These are phyloP conservation scores for Lycophotia porphyrea DNA, from an alignment of 2,888 invertebrate genomes.

Conservation along the genomic window DNA sequence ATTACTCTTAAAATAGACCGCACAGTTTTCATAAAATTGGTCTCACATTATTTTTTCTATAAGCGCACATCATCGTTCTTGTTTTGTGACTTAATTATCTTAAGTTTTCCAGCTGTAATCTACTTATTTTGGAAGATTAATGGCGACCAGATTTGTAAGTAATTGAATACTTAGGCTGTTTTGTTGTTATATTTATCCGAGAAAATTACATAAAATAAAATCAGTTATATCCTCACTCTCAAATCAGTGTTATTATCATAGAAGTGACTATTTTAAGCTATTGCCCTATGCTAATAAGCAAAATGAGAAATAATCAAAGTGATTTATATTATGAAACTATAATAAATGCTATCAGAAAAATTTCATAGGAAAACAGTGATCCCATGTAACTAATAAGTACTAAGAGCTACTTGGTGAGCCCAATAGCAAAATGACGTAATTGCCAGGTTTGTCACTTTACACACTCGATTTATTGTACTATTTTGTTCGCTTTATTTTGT, in stretches of 20 bases:
- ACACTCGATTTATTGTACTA: background rate
- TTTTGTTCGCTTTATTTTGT: background rate
- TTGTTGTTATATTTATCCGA: background rate
- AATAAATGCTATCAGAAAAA: background rate
- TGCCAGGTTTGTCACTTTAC: background rate
- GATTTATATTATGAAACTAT: background rate
- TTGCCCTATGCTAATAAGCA: background rate
- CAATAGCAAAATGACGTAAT: background rate
- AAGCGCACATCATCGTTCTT: conserved; percentile 75
- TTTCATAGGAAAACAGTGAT: background rate
- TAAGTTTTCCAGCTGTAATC: conserved; percentile 30
- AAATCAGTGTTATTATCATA: background rate
- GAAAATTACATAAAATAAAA: background rate
- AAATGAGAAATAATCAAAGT: background rate
- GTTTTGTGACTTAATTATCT: conserved; percentile 75
- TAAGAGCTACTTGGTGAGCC: background rate
- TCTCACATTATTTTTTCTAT: conserved; percentile 83
- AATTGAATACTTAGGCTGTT: conserved; percentile 30
- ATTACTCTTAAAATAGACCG: conserved; percentile 78
- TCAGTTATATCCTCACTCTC: background rate
- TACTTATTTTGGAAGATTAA: conserved; percentile 40
- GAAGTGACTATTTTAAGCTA: background rate
- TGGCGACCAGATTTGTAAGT: conserved; percentile 19
- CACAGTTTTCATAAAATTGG: conserved; percentile 79
- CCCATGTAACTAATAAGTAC: background rate